phyloP scores from a whole-genome alignment of 2,113 vertebrate species.

The Elachura formosa region DNA sequence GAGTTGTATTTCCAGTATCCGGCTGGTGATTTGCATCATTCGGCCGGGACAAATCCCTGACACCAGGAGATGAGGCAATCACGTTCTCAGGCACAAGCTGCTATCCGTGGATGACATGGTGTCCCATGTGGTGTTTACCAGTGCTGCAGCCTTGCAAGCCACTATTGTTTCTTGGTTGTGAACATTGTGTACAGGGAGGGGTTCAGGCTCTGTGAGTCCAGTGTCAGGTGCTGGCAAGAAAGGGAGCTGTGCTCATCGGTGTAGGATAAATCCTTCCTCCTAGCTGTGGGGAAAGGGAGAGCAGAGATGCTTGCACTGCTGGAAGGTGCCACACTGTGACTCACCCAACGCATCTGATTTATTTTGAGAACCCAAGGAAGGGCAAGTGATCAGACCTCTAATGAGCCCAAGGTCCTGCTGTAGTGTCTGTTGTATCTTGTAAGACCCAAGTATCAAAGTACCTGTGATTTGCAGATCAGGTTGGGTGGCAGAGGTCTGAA shows the following conservation, averaged over 20 bases:
- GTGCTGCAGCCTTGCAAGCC: constrained; percentile 28
- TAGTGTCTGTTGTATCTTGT: neutral
- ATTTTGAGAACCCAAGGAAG: neutral
- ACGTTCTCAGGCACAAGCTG: neutral
- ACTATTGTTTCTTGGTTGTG: constrained; percentile 59
- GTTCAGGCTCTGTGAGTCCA: neutral
- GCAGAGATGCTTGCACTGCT: neutral
- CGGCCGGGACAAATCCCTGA: neutral
- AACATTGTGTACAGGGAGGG: constrained; percentile 15
- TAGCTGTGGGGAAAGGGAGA: neutral
- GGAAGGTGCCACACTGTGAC: neutral
- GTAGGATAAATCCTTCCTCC: neutral
- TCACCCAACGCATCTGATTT: neutral
- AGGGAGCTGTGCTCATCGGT: neutral
- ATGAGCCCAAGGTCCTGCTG: neutral
- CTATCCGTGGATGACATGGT: constrained; percentile 18
- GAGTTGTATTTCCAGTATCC: neutral
- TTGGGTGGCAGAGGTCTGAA: neutral
- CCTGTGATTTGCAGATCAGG: neutral
- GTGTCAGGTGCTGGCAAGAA: neutral
- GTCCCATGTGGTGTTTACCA: constrained; percentile 60
- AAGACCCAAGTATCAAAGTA: rapidly evolving
- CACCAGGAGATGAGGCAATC: constrained; percentile 36
- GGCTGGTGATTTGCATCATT: neutral
- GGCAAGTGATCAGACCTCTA: neutral